phyloP scores from a whole-genome alignment of 2,888 invertebrate genomes.

The Scelioninae gen. 1 region DNA sequence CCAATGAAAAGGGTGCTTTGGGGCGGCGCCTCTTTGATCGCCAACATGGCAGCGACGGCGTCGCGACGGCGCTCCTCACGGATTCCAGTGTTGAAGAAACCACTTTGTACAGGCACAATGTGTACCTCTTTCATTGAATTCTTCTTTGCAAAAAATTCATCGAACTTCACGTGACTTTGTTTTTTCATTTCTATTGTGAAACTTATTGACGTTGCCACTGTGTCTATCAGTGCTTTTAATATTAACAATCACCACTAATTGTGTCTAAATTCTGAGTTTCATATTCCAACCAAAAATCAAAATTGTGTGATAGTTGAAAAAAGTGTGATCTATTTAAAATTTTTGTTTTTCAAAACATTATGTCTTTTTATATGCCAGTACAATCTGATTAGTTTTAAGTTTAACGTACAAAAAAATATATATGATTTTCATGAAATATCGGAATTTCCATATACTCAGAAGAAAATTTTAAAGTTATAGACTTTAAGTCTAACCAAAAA shows the following conservation, averaged over 20 bases:
- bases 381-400: too few species aligned
- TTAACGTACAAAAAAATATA: too few species aligned
- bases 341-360: neutral
- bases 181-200: neutral
- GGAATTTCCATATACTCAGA: too few species aligned
- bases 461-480: too few species aligned
- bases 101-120: constrained; percentile 53
- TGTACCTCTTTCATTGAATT: constrained; percentile 45
- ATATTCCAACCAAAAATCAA: neutral
- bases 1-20: constrained; percentile 79
- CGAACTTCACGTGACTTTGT: constrained; percentile 29
- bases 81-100: constrained; percentile 61
- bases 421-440: too few species aligned
- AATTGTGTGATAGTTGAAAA: constrained; percentile 8
- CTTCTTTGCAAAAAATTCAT: constrained; percentile 47
- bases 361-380: neutral
- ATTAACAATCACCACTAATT: neutral
- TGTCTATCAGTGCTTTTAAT: constrained; percentile 4
- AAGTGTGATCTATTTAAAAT: neutral
- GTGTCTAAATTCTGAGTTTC: neutral
- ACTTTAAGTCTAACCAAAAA: too few species aligned
- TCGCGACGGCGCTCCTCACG: constrained; percentile 67
- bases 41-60: constrained; percentile 81
- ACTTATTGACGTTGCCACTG: neutral
- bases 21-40: constrained; percentile 81